Percentiles rank a stretch among this genome's conserved stretches.
Evolutionary conservation across 2,113 vertebrate genomes (phyloP).

Genomic region (Macaca fascicularis): T2T-MFA8v1.1 NC_088376.1:179586001-179586500

Average conservation of each 20-base stretch:
- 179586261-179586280: not conserved
- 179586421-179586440: not conserved
- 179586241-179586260: not conserved
- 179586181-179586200: constrained; percentile 10
- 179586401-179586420: not conserved
- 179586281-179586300: not conserved
- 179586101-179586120: not conserved
- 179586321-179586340: not conserved
- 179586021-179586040: constrained; percentile 28
- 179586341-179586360: not conserved
- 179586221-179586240: not conserved
- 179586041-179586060: constrained; percentile 12
- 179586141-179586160: not conserved
- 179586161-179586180: not conserved
- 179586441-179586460: constrained; percentile 36
- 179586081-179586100: not conserved
- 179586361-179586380: not conserved
- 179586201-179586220: not conserved
- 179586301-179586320: not conserved
- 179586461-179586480: not conserved
- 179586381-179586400: not conserved
- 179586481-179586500: constrained; percentile 35
- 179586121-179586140: not conserved
- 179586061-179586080: not conserved
- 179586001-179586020: not conserved